Evolutionary conservation across 2,797 vertebrate genomes (phyloP).

Genomic region (Phoebastria nigripes): DNA sequence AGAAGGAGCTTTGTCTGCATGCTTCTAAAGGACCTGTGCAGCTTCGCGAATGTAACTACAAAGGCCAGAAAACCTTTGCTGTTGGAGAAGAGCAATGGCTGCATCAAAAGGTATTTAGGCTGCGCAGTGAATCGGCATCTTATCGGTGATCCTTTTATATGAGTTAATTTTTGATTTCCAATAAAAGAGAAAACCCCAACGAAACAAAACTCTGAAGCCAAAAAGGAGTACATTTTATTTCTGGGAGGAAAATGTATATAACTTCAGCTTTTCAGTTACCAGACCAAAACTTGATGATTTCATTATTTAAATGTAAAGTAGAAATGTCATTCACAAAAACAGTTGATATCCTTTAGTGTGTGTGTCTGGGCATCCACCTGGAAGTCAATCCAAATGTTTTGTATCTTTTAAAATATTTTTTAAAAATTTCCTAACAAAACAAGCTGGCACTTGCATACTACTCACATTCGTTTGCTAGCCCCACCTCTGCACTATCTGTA

Average conservation of each 20-base stretch:
- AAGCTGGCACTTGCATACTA: background rate
- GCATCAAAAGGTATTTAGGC: constrained; percentile 82
- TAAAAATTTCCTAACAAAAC: background rate
- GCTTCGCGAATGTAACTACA: constrained; percentile 87
- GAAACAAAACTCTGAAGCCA: background rate
- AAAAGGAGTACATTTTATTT: background rate
- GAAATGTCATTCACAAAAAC: background rate
- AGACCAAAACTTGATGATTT: background rate
- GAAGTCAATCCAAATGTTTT: background rate
- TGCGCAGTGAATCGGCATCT: background rate
- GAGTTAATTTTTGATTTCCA: background rate
- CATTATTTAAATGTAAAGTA: background rate
- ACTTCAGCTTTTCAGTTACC: background rate
- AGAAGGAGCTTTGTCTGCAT: constrained; percentile 94
- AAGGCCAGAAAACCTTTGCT: constrained; percentile 80
- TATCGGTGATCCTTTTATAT: background rate
- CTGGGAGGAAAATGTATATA: background rate
- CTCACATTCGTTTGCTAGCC: background rate
- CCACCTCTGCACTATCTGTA: background rate
- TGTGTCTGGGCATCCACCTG: background rate
- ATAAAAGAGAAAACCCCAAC: background rate
- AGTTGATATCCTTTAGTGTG: background rate
- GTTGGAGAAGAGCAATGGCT: constrained; percentile 88
- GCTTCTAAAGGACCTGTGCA: constrained; percentile 78
- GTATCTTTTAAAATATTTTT: background rate